These are phyloP conservation scores for Amphiprion clarkii DNA, from an alignment of 2,797 vertebrate genomes.

Conservation along the genomic window DNA sequence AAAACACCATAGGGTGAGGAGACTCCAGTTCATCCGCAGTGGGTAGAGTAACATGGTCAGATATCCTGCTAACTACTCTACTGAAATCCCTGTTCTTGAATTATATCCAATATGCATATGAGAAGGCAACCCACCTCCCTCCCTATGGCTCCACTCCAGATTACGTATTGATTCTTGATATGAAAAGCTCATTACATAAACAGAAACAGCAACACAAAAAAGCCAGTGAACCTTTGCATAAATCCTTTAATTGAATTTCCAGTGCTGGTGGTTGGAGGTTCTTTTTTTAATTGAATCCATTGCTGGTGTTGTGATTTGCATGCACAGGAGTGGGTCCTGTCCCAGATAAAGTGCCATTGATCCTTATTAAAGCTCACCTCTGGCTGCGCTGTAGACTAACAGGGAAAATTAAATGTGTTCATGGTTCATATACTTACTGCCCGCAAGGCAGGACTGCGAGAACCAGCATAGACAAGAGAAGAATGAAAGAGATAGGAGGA, in stretches of 20 bases:
- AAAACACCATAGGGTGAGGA: constrained; percentile 20
- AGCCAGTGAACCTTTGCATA: constrained; percentile 98
- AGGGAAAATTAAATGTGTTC: constrained; percentile 98
- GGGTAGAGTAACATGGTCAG: constrained; percentile 36
- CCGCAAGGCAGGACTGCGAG: constrained; percentile 89
- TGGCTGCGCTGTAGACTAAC: constrained; percentile 96
- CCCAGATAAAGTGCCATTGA: constrained; percentile 99
- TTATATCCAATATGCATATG: constrained; percentile 76
- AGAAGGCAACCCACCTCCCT: constrained; percentile 65
- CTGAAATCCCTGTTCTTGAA: constrained; percentile 68
- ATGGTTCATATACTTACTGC: constrained; percentile 95
- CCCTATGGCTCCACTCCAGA: constrained; percentile 91
- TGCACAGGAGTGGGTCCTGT: constrained; percentile 96
- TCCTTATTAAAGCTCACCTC: constrained; percentile 99
- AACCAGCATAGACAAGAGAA: constrained; percentile 64
- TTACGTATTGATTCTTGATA: constrained; percentile 99
- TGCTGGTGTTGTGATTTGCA: constrained; percentile 96
- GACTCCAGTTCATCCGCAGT: constrained; percentile 22
- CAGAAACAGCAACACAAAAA: constrained; percentile 94
- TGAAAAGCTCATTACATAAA: constrained; percentile 99
- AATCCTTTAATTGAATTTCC: constrained; percentile 99
- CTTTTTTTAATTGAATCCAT: constrained; percentile 99
- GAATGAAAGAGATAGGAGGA: constrained; percentile 53
- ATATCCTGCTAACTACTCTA: constrained; percentile 54
- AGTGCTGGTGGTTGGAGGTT: constrained; percentile 95